Evolutionary conservation across 2,888 invertebrate species (phyloP).

Genomic region (Psococerastis gibbosa): DNA sequence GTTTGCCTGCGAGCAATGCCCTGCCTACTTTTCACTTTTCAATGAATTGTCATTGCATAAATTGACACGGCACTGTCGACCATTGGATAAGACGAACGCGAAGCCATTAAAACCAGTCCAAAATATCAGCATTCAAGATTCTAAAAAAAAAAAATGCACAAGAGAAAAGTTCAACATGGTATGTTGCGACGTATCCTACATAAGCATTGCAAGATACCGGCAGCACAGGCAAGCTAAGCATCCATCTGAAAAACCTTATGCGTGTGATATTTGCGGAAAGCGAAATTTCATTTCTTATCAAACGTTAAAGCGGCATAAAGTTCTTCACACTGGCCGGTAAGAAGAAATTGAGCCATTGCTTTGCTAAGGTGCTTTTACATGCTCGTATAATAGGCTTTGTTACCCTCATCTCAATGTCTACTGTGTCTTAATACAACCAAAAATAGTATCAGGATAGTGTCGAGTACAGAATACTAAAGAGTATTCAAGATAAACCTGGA

Average conservation of each 20-base stretch:
- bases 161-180: not conserved
- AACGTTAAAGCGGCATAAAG: not conserved
- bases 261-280: conserved; percentile 3
- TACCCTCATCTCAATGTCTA: no score
- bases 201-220: not conserved
- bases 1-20: not conserved
- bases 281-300: conserved; percentile 4
- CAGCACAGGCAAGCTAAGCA: not conserved
- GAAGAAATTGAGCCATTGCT: no score
- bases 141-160: not conserved
- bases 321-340: conserved; percentile 7
- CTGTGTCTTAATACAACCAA: no score
- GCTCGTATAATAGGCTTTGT: no score
- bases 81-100: not conserved
- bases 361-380: no score
- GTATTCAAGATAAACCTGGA: no score
- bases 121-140: not conserved
- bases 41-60: not conserved
- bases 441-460: no score
- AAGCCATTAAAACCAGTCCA: not conserved
- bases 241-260: not conserved
- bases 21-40: not conserved
- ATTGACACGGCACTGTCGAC: not conserved
- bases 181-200: conserved; percentile 1
- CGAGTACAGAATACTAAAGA: no score